Conservation (phyloP, 2,888 invertebrate genomes). For the Nemurella pictetii region DNA sequence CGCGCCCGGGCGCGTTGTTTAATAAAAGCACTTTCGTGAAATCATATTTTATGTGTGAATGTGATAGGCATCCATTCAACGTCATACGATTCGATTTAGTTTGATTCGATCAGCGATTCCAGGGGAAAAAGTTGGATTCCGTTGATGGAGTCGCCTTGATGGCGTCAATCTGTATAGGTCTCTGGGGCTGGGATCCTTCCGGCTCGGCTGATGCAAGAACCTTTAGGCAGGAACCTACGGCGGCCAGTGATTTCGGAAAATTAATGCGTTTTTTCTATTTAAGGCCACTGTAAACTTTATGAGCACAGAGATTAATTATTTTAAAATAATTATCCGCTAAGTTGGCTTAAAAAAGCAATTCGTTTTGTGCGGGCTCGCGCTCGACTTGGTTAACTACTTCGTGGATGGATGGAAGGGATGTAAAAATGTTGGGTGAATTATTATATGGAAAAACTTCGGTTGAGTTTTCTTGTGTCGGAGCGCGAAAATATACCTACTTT, state of each 20-base stretch:
- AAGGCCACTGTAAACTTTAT: neutral
- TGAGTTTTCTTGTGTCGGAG: neutral
- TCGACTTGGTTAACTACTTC: neutral
- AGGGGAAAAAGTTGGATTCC: neutral
- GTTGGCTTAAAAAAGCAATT: neutral
- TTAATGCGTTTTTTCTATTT: neutral
- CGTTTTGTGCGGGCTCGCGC: neutral
- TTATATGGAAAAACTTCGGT: neutral
- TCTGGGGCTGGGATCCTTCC: neutral
- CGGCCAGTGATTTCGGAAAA: neutral
- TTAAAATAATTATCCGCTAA: neutral
- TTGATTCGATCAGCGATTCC: neutral
- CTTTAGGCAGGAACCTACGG: neutral
- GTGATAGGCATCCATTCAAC: neutral
- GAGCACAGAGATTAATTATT: neutral
- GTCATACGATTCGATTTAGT: neutral
- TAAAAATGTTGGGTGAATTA: neutral
- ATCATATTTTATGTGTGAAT: neutral
- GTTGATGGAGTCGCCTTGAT: neutral
- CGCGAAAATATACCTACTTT: neutral
- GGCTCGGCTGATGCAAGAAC: no score
- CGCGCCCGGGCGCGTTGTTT: neutral
- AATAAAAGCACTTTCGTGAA: neutral
- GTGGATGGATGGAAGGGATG: neutral
- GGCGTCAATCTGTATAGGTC: neutral